Percentiles rank a stretch among this genome's conserved stretches.
Conservation (phyloP, 2,888 invertebrate species). For the Entomobrya multifasciata region DNA sequence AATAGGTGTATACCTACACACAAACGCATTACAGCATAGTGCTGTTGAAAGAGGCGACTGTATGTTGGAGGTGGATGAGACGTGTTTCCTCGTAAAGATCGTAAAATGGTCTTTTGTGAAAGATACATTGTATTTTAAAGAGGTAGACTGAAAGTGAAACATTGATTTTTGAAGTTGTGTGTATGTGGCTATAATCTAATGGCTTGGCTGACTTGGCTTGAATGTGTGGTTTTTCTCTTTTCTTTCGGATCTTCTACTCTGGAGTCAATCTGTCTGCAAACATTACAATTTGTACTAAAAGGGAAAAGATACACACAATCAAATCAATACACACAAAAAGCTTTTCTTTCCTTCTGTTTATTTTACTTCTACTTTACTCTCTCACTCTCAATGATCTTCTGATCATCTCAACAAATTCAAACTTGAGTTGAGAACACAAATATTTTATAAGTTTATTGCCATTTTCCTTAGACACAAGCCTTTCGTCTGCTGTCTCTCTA, state of each 20-base stretch:
- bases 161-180: constrained; percentile 44
- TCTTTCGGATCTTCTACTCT: not conserved
- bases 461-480: not conserved
- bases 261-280: constrained; percentile 54
- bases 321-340: not conserved
- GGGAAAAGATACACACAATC: not conserved
- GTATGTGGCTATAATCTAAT: no score
- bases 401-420: no score
- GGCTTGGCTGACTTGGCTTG: not conserved
- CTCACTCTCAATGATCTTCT: no score
- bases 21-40: no score
- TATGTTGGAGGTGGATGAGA: not conserved
- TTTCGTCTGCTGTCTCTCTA: not conserved
- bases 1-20: no score
- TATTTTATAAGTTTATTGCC: not conserved
- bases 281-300: not conserved
- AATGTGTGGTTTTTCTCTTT: no score
- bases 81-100: constrained; percentile 10
- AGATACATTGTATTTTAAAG: constrained; percentile 43
- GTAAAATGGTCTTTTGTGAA: not conserved
- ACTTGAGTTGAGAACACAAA: no score
- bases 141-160: not conserved
- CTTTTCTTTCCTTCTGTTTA: not conserved
- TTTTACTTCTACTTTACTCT: constrained; percentile 3
- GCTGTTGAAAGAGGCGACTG: not conserved